A percentile compares a stretch with the other conserved stretches of the same genome.
phyloP scores from a whole-genome alignment of 2,113 vertebrate genomes.

The Cyanoderma ruficeps region DNA sequence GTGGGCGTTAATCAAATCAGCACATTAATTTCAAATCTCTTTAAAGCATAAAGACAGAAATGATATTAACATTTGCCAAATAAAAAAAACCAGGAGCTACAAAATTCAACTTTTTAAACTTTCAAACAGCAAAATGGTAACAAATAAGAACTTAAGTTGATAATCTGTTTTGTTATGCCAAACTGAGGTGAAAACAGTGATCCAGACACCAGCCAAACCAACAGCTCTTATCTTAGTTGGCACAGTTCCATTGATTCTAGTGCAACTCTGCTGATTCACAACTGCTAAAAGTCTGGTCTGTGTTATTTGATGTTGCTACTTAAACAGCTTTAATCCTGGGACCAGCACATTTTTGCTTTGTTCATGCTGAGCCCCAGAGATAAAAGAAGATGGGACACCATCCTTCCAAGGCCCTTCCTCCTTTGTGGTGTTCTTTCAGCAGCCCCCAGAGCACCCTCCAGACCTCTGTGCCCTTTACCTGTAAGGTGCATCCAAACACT shows the following conservation, averaged over 20 bases:
- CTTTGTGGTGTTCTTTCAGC: not conserved
- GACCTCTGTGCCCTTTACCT: slow-evolving; percentile 68
- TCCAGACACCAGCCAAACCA: not conserved
- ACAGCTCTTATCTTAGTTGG: not conserved
- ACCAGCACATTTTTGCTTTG: not conserved
- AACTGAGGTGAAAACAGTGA: not conserved
- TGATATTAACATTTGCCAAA: not conserved
- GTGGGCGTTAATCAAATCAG: slow-evolving; percentile 5
- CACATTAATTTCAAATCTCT: not conserved
- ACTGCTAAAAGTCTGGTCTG: not conserved
- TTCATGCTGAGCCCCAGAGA: not conserved
- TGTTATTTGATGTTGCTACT: slow-evolving; percentile 13
- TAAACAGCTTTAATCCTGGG: not conserved
- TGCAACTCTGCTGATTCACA: not conserved
- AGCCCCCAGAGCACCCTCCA: not conserved
- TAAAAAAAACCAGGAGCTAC: not conserved
- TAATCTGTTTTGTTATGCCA: not conserved
- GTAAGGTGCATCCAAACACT: slow-evolving; percentile 95
- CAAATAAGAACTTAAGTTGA: not conserved
- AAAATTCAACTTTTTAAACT: not conserved
- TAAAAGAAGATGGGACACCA: not conserved
- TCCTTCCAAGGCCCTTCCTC: not conserved
- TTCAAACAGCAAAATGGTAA: not conserved
- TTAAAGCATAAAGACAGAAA: not conserved
- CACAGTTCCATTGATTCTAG: not conserved